Percentiles rank a stretch among this genome's conserved stretches.
Evolutionary conservation across 2,113 vertebrate species (phyloP).

Genomic region (Raja brachyura): DNA sequence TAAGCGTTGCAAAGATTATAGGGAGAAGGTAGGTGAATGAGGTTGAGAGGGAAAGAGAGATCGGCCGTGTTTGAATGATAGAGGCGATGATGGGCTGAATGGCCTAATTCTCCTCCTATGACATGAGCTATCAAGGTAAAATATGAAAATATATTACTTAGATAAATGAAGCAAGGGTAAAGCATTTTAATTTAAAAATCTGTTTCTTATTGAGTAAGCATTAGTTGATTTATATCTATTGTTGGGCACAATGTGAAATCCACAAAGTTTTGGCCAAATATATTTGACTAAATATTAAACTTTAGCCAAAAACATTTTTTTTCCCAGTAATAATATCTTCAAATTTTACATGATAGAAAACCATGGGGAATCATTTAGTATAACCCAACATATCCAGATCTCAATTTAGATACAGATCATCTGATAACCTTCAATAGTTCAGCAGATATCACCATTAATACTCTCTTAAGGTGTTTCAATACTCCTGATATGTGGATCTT

Average conservation of each 20-base stretch:
- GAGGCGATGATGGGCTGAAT: no score
- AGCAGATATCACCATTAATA: neutral
- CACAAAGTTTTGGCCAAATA: no score
- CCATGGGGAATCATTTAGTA: neutral
- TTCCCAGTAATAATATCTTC: neutral
- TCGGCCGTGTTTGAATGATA: no score
- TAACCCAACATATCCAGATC: neutral
- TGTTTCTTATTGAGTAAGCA: neutral
- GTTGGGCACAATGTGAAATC: neutral
- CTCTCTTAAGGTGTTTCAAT: no score
- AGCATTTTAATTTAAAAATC: neutral
- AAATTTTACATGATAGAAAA: neutral
- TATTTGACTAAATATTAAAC: neutral
- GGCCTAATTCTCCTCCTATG: no score
- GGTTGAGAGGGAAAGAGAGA: no score
- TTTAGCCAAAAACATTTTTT: neutral
- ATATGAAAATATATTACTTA: neutral
- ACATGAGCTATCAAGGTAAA: neutral
- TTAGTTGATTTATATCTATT: neutral
- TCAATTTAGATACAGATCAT: neutral
- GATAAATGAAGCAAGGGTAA: neutral
- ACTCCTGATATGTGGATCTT: no score
- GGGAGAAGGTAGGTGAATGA: no score
- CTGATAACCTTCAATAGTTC: neutral
- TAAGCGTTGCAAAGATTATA: no score